Base-by-base conservation (phyloP, 2,797 vertebrate species). In the Anguilla obscura region DNA sequence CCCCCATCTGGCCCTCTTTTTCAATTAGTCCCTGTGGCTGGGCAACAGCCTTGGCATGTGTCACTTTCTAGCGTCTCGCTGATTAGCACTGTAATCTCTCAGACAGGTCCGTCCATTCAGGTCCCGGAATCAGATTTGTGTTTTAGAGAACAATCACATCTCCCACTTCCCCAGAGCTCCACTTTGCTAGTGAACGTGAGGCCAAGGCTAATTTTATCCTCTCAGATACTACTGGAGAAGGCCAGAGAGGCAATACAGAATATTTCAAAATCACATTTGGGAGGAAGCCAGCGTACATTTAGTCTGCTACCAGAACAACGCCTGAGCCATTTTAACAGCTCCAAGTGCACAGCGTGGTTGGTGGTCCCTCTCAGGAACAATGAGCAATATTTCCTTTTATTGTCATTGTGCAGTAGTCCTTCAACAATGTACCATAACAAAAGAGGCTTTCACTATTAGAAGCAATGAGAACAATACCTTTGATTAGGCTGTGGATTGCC, bases 1-100 rank as follows among this genome's bases (percentile, higher is more conserved):
- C 74, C 85, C 58, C 89, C 90, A 88, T 87, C 88, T 89, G 89
- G 89, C 84, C 88, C 85, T 76, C 76, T 27, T 86, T 88, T 88
- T 85, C 50, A 85, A 86, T 88, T 36, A 82, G 56, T 18, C 69
- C n/a, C 88, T 80, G 71, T 52, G 45, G 10, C 58, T 84, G 83
- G 85, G 84, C 79, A 12, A 10, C 27, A 33, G 66, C 82, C 33
- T 79, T 86, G 89, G 71, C 86, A 85, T 27, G 69, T 85, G 87
- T 48, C 74, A 87, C 71, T 87, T 36, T 71, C 66, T 27, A 84
- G 52, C 88, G 18, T 71, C 60, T 33, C 45, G 80, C 76, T 88
- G 87, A 90, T 86, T 45, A 66, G 86, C 14, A 21, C 79, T 58
- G 74, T 87, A 60, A 60, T 87, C 74, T 87, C 27, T 58, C 76